A percentile compares a stretch with the other conserved stretches of the same genome.
Conservation (phyloP, 1,140 invertebrate species). For the Helicoverpa zea region DNA sequence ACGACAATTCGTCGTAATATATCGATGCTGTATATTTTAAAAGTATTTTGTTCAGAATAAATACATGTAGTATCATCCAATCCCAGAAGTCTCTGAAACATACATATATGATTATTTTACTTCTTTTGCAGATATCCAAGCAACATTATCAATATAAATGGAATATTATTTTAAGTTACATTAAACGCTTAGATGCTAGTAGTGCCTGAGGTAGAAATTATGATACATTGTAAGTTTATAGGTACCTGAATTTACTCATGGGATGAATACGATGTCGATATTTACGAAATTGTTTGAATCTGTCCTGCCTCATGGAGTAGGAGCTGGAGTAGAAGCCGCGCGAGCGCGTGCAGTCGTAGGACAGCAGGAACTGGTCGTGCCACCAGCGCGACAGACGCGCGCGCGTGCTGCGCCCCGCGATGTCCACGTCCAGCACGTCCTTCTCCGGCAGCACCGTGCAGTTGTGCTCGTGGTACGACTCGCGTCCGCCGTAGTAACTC, state of each 20-base stretch:
- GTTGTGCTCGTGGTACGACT: slow-evolving; percentile 58
- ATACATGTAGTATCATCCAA: slow-evolving; percentile 47
- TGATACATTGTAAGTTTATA: too few relatives aligned
- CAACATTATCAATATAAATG: too few relatives aligned
- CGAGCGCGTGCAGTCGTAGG: slow-evolving; percentile 49
- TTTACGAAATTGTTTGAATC: slow-evolving; percentile 56
- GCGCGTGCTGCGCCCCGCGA: slow-evolving; percentile 48
- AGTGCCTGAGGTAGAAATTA: too few relatives aligned
- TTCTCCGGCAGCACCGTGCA: slow-evolving; percentile 56
- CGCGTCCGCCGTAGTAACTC: too few relatives aligned
- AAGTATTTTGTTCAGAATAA: slow-evolving; percentile 56
- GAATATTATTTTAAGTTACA: background rate
- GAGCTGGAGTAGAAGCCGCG: slow-evolving; percentile 59
- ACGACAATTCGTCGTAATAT: slow-evolving; percentile 38
- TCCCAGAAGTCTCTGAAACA: slow-evolving; percentile 61
- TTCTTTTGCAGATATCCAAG: background rate
- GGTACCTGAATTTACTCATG: slow-evolving; percentile 63
- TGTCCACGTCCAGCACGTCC: slow-evolving; percentile 63
- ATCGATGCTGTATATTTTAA: slow-evolving; percentile 58
- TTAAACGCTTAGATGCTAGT: background rate
- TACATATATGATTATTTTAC: background rate
- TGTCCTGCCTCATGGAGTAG: slow-evolving; percentile 58
- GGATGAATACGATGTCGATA: slow-evolving; percentile 61
- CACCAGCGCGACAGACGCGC: slow-evolving; percentile 54
- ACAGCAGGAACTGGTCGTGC: slow-evolving; percentile 61